Percentiles rank a stretch among this genome's conserved stretches.
These are phyloP conservation scores for Keiferia lycopersicella DNA, from an alignment of 2,888 invertebrate genomes.

Conservation along the genomic window DNA sequence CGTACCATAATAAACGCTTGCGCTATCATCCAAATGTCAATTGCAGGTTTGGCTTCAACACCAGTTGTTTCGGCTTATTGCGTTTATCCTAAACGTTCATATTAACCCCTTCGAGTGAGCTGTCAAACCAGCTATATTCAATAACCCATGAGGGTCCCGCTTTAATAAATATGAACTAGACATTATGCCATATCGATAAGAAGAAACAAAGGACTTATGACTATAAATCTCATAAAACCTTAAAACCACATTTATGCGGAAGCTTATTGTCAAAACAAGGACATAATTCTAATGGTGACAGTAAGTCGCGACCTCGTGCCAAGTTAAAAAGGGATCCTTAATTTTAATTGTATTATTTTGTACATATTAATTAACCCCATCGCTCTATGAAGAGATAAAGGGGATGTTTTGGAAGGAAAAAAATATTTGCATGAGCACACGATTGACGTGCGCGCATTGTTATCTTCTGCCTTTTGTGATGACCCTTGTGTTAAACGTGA, in stretches of 20 bases:
- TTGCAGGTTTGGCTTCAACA: slow-evolving; percentile 73
- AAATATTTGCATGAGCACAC: slow-evolving; percentile 80
- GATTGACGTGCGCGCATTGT: slow-evolving; percentile 80
- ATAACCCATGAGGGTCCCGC: slow-evolving; percentile 64
- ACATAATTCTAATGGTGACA: slow-evolving; percentile 76
- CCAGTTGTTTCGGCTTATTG: slow-evolving; percentile 79
- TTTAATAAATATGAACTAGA: slow-evolving; percentile 59
- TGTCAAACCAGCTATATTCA: slow-evolving; percentile 72
- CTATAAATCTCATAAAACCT: slow-evolving; percentile 70
- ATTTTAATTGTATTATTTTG: slow-evolving; percentile 76
- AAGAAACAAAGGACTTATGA: slow-evolving; percentile 64
- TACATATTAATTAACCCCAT: slow-evolving; percentile 81
- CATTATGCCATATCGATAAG: slow-evolving; percentile 62
- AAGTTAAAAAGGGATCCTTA: slow-evolving; percentile 69
- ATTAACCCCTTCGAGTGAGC: slow-evolving; percentile 78
- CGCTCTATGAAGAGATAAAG: slow-evolving; percentile 71
- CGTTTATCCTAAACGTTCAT: slow-evolving; percentile 76
- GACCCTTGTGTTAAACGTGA: slow-evolving; percentile 77
- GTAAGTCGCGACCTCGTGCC: slow-evolving; percentile 76
- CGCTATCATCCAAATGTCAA: slow-evolving; percentile 73
- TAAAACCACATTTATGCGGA: slow-evolving; percentile 62
- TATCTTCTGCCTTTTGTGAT: slow-evolving; percentile 80
- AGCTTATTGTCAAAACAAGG: slow-evolving; percentile 72
- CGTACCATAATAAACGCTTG: slow-evolving; percentile 45
- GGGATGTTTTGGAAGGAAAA: slow-evolving; percentile 77